Base-by-base conservation (phyloP, 30 jellyfish, hydroid and myxozoan genomes). In the Clytia hemisphaerica region DNA sequence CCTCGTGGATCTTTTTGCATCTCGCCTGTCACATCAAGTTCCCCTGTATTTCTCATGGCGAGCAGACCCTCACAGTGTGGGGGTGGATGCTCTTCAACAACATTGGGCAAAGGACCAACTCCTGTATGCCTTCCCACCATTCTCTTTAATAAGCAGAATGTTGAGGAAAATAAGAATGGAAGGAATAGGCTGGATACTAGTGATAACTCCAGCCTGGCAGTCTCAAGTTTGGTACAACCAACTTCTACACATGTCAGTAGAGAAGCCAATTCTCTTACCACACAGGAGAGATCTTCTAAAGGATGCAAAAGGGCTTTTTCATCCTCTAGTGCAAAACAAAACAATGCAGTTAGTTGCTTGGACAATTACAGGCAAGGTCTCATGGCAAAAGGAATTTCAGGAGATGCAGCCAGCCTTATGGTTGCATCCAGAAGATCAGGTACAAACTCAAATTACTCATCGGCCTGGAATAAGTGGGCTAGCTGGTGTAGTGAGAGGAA, bases 51-150 rank as follows among this genome's bases (percentile, higher is more conserved):
- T 47, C 75, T 51, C 82, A 4, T 59, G 80, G 80, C 42, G 36
- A 29, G 65, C 89, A 19, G 89, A 76, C n/a, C 81, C 89, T 0
- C 51, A 35, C 65, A 40, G 73, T 50, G 33, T 28, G 45, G 30
- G 70, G 4, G 49, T 34, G 37, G 49, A 76, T 35, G 89, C 82
- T 5, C 34, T 76, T 2, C 81, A 62, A 2, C 70, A 36, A 6
- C 35, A 33, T 1, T 77, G 92, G 92, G n/a, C 25, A 2, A 77
- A 44, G 1, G 19, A 30, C 30, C 33, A 27, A 72, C 54, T 35
- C 50, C 80, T 71, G 25, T 60, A 62, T 35, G 89, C 89, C 14
- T 61, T 76, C 22, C 89, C 61, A 1, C 80, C 89, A 2, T 76
- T 76, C 64, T 15, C 51, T 25, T 63, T 74, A 18, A 59, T 74